phyloP scores from a whole-genome alignment of 2,888 invertebrate species.

The Tetropium fuscum region DNA sequence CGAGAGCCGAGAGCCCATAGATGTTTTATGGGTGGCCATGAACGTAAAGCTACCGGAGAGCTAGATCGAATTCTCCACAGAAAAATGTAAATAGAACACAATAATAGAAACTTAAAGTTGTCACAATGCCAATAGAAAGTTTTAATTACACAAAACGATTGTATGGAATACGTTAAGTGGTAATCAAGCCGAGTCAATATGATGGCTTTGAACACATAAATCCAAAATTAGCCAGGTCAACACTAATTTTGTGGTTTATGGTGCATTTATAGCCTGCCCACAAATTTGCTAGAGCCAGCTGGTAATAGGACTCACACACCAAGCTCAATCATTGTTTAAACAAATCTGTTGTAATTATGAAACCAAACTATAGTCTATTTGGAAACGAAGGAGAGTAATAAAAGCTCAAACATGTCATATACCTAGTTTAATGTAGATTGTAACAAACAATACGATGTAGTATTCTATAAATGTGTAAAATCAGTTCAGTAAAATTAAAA shows the following conservation, averaged over 20 bases:
- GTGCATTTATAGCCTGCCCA: conserved; percentile 15
- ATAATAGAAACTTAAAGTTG: conserved; percentile 24
- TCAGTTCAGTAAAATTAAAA: too few species aligned
- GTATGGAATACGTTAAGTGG: conserved; percentile 16
- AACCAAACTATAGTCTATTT: too few species aligned
- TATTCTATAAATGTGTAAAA: too few species aligned
- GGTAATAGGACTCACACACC: too few species aligned
- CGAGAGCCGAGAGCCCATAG: conserved; percentile 21
- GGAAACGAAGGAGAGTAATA: too few species aligned
- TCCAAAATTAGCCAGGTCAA: conserved; percentile 7
- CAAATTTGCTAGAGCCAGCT: too few species aligned
- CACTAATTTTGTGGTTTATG: conserved; percentile 15
- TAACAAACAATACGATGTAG: too few species aligned
- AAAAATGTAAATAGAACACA: conserved; percentile 26
- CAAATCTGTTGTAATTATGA: too few species aligned
- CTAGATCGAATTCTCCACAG: conserved; percentile 15
- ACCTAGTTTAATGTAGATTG: too few species aligned
- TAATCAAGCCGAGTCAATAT: conserved; percentile 18
- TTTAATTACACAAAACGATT: conserved; percentile 25
- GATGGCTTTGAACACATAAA: conserved; percentile 9
- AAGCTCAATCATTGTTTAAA: too few species aligned
- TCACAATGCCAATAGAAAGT: conserved; percentile 26
- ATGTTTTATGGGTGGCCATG: too few species aligned
- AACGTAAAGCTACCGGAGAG: conserved; percentile 9
- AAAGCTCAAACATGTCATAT: too few species aligned